A percentile compares a stretch with the other conserved stretches of the same genome.
phyloP scores from a whole-genome alignment of 2,113 vertebrate genomes.

The Semnornis frantzii region DNA sequence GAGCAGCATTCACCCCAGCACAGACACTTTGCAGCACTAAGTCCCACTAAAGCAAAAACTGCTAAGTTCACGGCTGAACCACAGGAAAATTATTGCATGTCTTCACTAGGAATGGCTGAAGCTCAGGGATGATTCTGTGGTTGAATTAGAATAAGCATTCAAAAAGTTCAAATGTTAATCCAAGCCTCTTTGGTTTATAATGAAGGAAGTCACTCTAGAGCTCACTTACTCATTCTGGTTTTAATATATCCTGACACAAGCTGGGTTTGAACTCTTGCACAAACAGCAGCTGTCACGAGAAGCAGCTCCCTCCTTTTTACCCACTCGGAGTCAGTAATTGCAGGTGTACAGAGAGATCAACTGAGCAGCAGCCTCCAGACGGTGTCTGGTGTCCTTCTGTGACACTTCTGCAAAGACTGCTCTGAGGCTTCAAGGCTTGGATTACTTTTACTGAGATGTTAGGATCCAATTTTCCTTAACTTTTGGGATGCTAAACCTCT shows the following conservation, averaged over 20 bases:
- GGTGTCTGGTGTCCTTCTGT: background rate
- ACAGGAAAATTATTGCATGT: background rate
- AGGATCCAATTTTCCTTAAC: background rate
- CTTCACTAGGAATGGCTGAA: slow-evolving; percentile 13
- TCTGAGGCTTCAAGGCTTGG: background rate
- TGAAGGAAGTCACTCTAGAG: background rate
- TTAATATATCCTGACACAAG: background rate
- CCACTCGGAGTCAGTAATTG: background rate
- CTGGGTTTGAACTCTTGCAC: background rate
- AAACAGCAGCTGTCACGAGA: background rate
- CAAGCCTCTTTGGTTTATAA: background rate
- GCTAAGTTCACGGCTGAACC: background rate
- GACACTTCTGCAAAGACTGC: background rate
- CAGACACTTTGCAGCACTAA: background rate
- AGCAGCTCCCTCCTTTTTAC: background rate
- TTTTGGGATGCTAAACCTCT: background rate
- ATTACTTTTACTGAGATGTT: background rate
- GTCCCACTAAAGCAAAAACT: background rate
- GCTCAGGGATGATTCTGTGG: slow-evolving; percentile 26
- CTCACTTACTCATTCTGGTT: background rate
- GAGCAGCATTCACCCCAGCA: background rate
- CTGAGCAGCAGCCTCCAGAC: background rate
- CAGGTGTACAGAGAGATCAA: background rate
- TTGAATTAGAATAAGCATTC: slow-evolving; percentile 24
- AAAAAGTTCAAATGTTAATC: slow-evolving; percentile 26